Base-by-base conservation (phyloP, 2,113 vertebrate genomes). In the Bufo bufo region DNA sequence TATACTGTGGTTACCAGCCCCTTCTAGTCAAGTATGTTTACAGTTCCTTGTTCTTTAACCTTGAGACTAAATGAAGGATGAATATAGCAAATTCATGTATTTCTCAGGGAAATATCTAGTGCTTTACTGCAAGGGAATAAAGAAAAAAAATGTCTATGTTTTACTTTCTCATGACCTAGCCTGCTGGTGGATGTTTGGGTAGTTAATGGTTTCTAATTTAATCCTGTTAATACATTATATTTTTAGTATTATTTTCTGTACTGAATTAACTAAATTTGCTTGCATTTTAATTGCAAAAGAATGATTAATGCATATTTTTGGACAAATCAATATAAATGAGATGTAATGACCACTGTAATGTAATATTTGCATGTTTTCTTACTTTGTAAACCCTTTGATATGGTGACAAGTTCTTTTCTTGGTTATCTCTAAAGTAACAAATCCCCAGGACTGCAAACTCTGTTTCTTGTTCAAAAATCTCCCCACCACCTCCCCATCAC, bases 401-500 rank as follows among this genome's bases (percentile, higher is more conserved):
- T 93, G 89, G 90, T 94, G 95, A 91, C 94, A 95, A 91, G 89
- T 90, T 88, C 91, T 93, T 91, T 91, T 94, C 93, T 92, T 91
- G 93, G 94, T 95, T 94, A 95, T 94, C 94, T 94, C 93, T 94
- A 95, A 96, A 91, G 93, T 93, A 94, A 95, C 95, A 95, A 94
- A 93, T 94, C 94, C 94, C 94, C 91, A 94, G 92, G 94, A 93
- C 94, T 95, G 95, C 95, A 96, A 95, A 94, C 94, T 95, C 91
- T 93, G 93, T 23, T 91, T 92, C 91, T 80, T 78, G 58, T 80
- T 80, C 85, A 85, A 6, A 47, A 89, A 89, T 77, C 58, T 77
- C 71, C 63, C 86, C 89, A 71, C 89, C 89, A 56, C 88, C 90
- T 72, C 89, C 90, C 84, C 84, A 85, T 77, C 58, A n/a, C 19